Percentiles rank a stretch among this genome's conserved stretches.
Conservation (phyloP, 2,888 invertebrate genomes). For the Ectobius pallidus region DNA sequence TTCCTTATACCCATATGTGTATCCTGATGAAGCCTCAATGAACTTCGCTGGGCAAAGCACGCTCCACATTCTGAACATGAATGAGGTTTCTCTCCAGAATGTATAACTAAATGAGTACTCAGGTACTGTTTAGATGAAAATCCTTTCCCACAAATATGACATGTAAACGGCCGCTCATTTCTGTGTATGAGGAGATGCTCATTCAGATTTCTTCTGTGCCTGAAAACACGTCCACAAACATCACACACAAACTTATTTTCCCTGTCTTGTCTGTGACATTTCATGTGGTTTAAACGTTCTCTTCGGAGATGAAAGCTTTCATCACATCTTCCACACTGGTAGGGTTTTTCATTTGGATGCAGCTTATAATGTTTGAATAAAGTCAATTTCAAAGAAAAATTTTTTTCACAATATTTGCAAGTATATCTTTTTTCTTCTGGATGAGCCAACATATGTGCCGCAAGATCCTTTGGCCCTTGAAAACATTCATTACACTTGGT, state of each 20-base stretch:
- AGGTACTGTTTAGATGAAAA: constrained; percentile 40
- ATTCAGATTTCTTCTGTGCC: not conserved
- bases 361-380: not conserved
- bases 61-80: constrained; percentile 29
- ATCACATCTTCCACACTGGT: not conserved
- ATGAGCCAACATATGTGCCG: constrained; percentile 57
- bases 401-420: constrained; percentile 41
- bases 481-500: too few species aligned
- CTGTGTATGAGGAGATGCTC: constrained; percentile 22
- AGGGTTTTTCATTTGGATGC: not conserved
- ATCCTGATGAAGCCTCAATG: constrained; percentile 49
- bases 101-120: constrained; percentile 38
- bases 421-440: constrained; percentile 50
- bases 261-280: not conserved
- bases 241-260: not conserved
- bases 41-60: constrained; percentile 38
- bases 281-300: not conserved
- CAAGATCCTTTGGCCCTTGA: too few species aligned
- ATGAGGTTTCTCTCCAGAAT: constrained; percentile 43
- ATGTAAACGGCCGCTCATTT: constrained; percentile 40
- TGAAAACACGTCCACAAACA: not conserved
- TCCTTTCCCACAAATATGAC: constrained; percentile 38
- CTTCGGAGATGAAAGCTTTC: not conserved
- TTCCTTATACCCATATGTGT: constrained; percentile 51
- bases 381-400: constrained; percentile 40